A percentile compares a stretch with the other conserved stretches of the same genome.
phyloP scores from a whole-genome alignment of 64 coral and sea anemone genomes.

The Trachythela sp. region DNA sequence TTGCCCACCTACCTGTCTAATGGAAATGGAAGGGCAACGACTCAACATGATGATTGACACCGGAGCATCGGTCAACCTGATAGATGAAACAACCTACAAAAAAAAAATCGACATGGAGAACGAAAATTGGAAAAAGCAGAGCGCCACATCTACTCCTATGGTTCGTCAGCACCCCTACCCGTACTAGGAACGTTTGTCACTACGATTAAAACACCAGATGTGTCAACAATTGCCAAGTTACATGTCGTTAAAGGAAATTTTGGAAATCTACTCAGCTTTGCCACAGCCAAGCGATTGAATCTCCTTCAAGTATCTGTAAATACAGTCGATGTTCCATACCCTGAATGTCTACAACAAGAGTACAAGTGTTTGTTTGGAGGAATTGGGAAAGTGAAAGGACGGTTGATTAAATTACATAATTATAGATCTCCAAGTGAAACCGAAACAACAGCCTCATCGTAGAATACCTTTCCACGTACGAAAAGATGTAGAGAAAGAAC shows the following conservation, averaged over 20 bases:
- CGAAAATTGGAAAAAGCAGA: background rate
- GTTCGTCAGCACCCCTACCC: background rate
- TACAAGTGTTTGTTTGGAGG: no score
- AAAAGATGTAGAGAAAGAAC: no score
- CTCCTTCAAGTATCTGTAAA: background rate
- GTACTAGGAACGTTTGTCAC: background rate
- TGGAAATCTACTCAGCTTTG: background rate
- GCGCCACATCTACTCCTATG: background rate
- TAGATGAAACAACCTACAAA: background rate
- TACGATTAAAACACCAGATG: background rate
- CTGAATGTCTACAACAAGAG: no score
- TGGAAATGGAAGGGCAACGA: background rate
- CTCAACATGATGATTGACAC: background rate
- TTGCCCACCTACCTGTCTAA: background rate
- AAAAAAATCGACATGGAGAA: background rate
- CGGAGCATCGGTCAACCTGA: background rate
- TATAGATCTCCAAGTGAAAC: background rate
- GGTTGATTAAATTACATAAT: slow-evolving; percentile 9
- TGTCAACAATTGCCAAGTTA: background rate
- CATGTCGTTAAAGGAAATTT: background rate
- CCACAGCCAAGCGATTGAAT: background rate
- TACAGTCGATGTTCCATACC: background rate
- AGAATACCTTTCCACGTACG: no score
- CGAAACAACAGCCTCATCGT: background rate
- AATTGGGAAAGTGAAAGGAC: background rate